phyloP scores from a whole-genome alignment of 2,888 invertebrate species.

The Pomacea canaliculata region DNA sequence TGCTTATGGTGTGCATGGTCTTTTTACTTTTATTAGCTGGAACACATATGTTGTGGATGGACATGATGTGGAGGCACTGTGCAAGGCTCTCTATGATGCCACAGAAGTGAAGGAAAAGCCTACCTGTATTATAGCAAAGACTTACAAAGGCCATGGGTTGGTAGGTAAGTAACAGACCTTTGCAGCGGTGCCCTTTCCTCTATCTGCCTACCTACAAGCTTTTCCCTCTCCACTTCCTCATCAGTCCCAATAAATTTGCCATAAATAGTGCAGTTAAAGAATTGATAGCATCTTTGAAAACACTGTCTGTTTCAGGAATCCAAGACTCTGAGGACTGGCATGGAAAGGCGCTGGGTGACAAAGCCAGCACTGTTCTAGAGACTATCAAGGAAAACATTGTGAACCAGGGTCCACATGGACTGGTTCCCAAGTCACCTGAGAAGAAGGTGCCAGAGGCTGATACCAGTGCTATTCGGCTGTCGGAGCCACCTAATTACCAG shows the following conservation, averaged over 20 bases:
- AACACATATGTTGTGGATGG: slow-evolving; percentile 86
- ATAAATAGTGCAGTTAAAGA: too few species aligned
- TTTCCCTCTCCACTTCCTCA: too few species aligned
- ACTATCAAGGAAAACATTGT: slow-evolving; percentile 75
- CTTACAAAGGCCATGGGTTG: slow-evolving; percentile 87
- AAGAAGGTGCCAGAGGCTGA: slow-evolving; percentile 81
- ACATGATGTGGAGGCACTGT: slow-evolving; percentile 91
- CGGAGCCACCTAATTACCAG: slow-evolving; percentile 86
- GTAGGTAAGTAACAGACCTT: slow-evolving; percentile 53
- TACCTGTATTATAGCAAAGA: slow-evolving; percentile 94
- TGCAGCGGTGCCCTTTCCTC: too few species aligned
- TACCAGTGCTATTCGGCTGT: slow-evolving; percentile 80
- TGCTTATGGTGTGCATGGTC: background rate
- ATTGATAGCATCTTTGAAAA: too few species aligned
- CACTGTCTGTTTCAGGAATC: slow-evolving; percentile 76
- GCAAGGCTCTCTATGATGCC: slow-evolving; percentile 84
- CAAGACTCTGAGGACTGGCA: slow-evolving; percentile 98
- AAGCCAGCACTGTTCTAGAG: slow-evolving; percentile 77
- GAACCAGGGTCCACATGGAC: slow-evolving; percentile 77
- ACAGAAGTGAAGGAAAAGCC: slow-evolving; percentile 82
- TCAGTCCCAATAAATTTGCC: too few species aligned
- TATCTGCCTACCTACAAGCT: too few species aligned
- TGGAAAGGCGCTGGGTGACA: slow-evolving; percentile 92
- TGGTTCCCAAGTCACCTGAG: slow-evolving; percentile 77
- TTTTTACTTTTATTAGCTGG: slow-evolving; percentile 53